Conservation (phyloP, 1,140 invertebrate genomes). For the Whitmania pigra region DNA sequence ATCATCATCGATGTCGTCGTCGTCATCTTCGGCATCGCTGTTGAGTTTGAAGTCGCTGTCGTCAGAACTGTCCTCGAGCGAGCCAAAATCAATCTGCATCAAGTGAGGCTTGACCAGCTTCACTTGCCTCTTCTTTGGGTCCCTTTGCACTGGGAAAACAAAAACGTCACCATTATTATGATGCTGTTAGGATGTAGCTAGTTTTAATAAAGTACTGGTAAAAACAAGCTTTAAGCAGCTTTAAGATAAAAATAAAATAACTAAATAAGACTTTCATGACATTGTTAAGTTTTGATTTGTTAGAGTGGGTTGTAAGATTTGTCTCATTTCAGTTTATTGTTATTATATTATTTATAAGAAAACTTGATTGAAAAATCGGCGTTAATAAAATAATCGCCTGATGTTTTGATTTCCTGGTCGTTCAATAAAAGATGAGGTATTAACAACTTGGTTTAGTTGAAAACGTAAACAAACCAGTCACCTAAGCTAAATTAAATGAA, state of each 20-base stretch:
- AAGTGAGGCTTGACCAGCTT: slow-evolving; percentile 54
- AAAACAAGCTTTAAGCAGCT: neutral
- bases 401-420: neutral
- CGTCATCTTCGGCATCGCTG: slow-evolving; percentile 53
- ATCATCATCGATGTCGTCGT: slow-evolving; percentile 42
- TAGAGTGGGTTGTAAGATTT: neutral
- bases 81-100: slow-evolving; percentile 62
- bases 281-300: too few relatives aligned
- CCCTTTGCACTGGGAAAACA: slow-evolving; percentile 57
- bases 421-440: neutral
- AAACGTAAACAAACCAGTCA: neutral
- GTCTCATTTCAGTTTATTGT: neutral
- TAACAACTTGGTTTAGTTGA: neutral
- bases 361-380: neutral
- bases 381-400: neutral
- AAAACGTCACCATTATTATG: neutral
- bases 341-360: neutral
- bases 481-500: neutral
- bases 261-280: too few relatives aligned
- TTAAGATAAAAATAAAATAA: neutral
- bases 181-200: neutral
- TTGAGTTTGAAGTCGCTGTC: slow-evolving; percentile 88
- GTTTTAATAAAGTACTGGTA: neutral
- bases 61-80: slow-evolving; percentile 78
- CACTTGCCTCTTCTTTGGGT: slow-evolving; percentile 69